Evolutionary conservation across 2,888 invertebrate species (phyloP), one percentile per base, ranked within the genome.

Genomic region (Pseudococcus viburni): DNA sequence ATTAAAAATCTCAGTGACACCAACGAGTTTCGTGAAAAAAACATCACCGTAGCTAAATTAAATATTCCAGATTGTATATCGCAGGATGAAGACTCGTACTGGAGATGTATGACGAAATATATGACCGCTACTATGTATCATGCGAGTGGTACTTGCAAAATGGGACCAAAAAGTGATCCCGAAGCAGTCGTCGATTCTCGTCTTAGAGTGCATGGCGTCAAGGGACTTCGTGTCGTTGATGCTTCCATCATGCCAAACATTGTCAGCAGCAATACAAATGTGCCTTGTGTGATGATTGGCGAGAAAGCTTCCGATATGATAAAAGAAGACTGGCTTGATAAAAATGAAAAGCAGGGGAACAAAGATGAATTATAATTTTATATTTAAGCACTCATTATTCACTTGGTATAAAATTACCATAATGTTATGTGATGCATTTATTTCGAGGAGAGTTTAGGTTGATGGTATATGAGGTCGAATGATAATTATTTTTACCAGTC

Each of bases 261-360:
- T 12, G 51, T 88, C 11, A 33, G 80, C 51, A 80, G 88, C 33
- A 88, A 88, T 39, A 80, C 83, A 39, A 88, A 88, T 33, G 59
- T 88, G 9, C 88, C 88, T 7, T 88, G 88, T 39, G 42, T 88
- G 17, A 88, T 88, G 88, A 88, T 88, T 7, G 88, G 88, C 0
- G 88, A 88, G 83, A 88, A 88, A 59, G 88, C 88, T n/a, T 77
- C 88, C 9, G 80, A 88, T 33, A 33, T 88, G 39, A 88, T 88
- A 26, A 80, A 80, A 39, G 59, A 51, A 7, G 88, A 88, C 0
- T 88, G 88, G 88, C n/a, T 46, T 15, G 42, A 39, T 17, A 0
- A n/a, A 39, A 15, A 19, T 19, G 9, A 19, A 19, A 42, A 22
- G 5, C n/a, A 46, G 19, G 5, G 11, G 8, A 22, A 9, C 8